Conservation (phyloP, 2,888 invertebrate species). For the Tetragnatha montana region DNA sequence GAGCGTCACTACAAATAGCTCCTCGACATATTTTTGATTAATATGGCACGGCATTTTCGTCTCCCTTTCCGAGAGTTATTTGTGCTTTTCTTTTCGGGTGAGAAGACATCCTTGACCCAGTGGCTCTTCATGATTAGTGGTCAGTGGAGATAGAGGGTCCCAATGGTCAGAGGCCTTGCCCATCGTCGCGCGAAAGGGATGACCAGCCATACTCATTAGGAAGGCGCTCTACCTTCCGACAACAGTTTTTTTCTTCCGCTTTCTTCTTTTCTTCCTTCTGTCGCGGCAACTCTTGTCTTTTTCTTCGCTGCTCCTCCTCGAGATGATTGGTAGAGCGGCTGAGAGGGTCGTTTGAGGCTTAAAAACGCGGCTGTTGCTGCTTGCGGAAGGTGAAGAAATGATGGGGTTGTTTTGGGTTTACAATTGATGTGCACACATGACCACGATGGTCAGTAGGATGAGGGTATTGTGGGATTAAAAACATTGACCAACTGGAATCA, state of each 20-base stretch:
- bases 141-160: constrained; percentile 59
- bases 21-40: constrained; percentile 39
- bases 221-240: constrained; percentile 54
- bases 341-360: constrained; percentile 38
- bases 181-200: constrained; percentile 30
- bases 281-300: constrained; percentile 32
- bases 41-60: constrained; percentile 39
- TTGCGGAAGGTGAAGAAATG: too few species aligned
- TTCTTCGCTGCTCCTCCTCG: constrained; percentile 36
- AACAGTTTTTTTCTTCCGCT: constrained; percentile 46
- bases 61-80: constrained; percentile 55
- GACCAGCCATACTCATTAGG: constrained; percentile 60
- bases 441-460: too few species aligned
- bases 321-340: constrained; percentile 48
- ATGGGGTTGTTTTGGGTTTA: too few species aligned
- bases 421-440: too few species aligned
- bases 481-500: too few species aligned
- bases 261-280: constrained; percentile 7
- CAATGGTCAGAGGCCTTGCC: constrained; percentile 57
- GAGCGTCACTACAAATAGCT: constrained; percentile 7
- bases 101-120: constrained; percentile 64
- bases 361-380: constrained; percentile 4
- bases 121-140: constrained; percentile 56
- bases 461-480: too few species aligned
- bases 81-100: constrained; percentile 60